Base-by-base conservation (phyloP, 2,797 vertebrate species). In the Taenioides sp. region DNA sequence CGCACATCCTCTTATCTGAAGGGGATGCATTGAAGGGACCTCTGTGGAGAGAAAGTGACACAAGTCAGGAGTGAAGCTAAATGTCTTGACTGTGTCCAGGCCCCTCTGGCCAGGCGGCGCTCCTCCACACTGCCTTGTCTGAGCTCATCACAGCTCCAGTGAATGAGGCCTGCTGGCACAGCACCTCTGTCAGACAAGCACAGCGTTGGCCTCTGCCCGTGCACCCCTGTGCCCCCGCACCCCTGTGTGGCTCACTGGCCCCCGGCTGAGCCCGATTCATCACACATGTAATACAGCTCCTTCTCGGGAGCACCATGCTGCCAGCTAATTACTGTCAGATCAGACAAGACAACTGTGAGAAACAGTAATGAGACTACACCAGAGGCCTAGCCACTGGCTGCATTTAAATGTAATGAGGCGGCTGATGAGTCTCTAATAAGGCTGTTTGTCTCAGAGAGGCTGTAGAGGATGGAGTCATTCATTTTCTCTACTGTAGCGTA, bases 151-250 rank as follows among this genome's bases (percentile, higher is more conserved):
- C 84, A 71, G 83, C 85, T 76, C 73, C 18, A 62, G 86, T 91
- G 89, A 92, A 89, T 87, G 90, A 92, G 88, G 89, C 92, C 90
- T 93, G 92, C 92, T 94, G 92, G 91, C 93, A 88, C 92, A 92
- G 93, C 92, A 92, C 87, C 90, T 91, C 92, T 93, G 92, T 92
- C 91, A 91, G 87, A 87, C 92, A 84, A 84, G 81, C 82, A 85
- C 86, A 86, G 71, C 86, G 86, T 87, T 80, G 86, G 81, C 90
- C 86, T 80, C 85, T 85, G 86, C 88, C 83, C 88, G 73, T 1
- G 17, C 71, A 14, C 23, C 74, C 75, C 77, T 60, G 78, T 5
- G 71, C 1, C 49, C 88, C 75, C 2, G 16, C 71, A 18, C 22
- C 74, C 75, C 78, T 62, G 78, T 7, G 4, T 17, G 59, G 62